Conservation (phyloP, 1,140 invertebrate species). For the Probaryconus sp. region DNA sequence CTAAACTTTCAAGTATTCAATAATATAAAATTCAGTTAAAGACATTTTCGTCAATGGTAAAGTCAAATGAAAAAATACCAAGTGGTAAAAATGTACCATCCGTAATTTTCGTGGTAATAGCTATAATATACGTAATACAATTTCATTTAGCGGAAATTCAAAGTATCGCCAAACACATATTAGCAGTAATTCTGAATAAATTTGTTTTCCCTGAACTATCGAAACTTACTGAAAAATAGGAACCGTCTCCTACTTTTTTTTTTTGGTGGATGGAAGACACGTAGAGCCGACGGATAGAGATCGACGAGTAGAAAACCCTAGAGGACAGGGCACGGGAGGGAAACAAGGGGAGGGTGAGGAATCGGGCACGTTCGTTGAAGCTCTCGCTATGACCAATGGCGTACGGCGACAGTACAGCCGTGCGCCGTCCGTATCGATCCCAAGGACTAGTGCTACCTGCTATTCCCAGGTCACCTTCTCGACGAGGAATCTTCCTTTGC, state of each 20-base stretch:
- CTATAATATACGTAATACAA: too few relatives aligned
- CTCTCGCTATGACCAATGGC: slow-evolving; percentile 77
- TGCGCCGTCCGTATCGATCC: slow-evolving; percentile 76
- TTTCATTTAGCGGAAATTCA: too few relatives aligned
- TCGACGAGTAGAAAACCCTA: slow-evolving; percentile 26
- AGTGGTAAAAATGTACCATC: too few relatives aligned
- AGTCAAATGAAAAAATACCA: too few relatives aligned
- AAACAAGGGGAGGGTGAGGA: slow-evolving; percentile 44
- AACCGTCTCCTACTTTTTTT: not conserved
- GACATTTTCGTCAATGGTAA: too few relatives aligned
- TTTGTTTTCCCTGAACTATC: too few relatives aligned
- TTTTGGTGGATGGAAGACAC: slow-evolving; percentile 29
- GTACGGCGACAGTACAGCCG: slow-evolving; percentile 73
- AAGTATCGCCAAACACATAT: too few relatives aligned
- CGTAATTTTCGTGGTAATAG: too few relatives aligned
- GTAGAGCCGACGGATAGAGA: slow-evolving; percentile 23
- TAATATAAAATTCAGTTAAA: too few relatives aligned
- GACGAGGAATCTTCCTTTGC: slow-evolving; percentile 70
- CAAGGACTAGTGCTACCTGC: slow-evolving; percentile 68
- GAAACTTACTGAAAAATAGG: slow-evolving; percentile 16
- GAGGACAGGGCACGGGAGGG: slow-evolving; percentile 44
- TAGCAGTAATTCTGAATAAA: too few relatives aligned
- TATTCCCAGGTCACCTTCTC: slow-evolving; percentile 75
- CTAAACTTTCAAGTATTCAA: too few relatives aligned
- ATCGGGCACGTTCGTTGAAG: slow-evolving; percentile 70